phyloP scores from a whole-genome alignment of 2,888 invertebrate genomes.

The Dolichomitus sp. region DNA sequence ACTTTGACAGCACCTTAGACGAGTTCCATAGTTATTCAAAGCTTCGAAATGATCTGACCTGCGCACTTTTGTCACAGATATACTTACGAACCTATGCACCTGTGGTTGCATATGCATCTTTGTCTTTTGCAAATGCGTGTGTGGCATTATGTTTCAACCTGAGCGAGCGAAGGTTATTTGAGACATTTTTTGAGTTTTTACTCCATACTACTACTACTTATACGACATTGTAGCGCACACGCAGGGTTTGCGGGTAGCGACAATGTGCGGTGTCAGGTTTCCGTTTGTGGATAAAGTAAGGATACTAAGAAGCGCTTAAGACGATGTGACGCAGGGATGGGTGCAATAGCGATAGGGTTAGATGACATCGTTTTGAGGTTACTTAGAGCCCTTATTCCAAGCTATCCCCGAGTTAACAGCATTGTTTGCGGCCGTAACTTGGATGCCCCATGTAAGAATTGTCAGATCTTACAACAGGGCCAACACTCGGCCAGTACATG shows the following conservation, averaged over 20 bases:
- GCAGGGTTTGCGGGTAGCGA: slow-evolving; percentile 18
- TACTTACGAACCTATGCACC: background rate
- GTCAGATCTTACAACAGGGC: too few relatives aligned
- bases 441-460: too few relatives aligned
- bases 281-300: background rate
- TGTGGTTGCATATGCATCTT: slow-evolving; percentile 7
- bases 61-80: background rate
- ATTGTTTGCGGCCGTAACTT: too few relatives aligned
- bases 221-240: background rate
- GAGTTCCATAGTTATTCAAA: background rate
- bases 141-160: slow-evolving; percentile 56
- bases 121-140: slow-evolving; percentile 32
- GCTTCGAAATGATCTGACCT: slow-evolving; percentile 2
- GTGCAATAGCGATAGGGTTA: background rate
- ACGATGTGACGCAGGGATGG: background rate
- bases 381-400: too few relatives aligned
- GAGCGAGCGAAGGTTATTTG: slow-evolving; percentile 52
- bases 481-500: too few relatives aligned
- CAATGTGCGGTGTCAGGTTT: slow-evolving; percentile 49
- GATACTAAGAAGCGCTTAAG: slow-evolving; percentile 5
- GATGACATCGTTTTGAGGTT: background rate
- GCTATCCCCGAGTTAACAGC: too few relatives aligned
- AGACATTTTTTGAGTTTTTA: slow-evolving; percentile 25
- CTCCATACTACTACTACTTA: background rate
- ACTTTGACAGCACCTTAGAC: background rate